Percentiles rank a stretch among this genome's conserved stretches.
Conservation (phyloP, 1,140 invertebrate species). For the Camponotus vicinus region DNA sequence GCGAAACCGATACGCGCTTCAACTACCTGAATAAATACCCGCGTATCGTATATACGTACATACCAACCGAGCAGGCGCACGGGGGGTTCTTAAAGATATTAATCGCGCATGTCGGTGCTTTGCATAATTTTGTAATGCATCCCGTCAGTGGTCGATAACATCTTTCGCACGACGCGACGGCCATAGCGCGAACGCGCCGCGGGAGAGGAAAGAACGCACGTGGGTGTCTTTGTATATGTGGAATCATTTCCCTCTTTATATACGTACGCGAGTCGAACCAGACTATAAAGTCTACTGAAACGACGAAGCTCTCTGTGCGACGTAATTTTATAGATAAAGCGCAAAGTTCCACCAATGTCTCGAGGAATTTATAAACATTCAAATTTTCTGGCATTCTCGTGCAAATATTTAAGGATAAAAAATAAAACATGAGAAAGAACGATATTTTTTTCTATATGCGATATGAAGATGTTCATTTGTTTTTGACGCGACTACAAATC, state of each 20-base stretch:
- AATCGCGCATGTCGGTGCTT: conserved; percentile 71
- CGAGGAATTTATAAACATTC: background rate
- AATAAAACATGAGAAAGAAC: no score
- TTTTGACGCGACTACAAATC: background rate
- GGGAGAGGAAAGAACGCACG: conserved; percentile 62
- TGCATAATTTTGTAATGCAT: conserved; percentile 76
- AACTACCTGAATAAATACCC: conserved; percentile 59
- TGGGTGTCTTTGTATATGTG: conserved; percentile 61
- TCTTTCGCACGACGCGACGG: conserved; percentile 68
- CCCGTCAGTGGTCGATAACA: conserved; percentile 70
- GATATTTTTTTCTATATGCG: background rate
- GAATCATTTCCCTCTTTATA: conserved; percentile 28
- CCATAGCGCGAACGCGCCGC: conserved; percentile 41
- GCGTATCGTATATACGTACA: background rate
- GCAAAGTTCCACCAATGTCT: background rate
- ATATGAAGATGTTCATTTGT: background rate
- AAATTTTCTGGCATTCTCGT: background rate
- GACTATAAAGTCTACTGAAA: conserved; percentile 26
- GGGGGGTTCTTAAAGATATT: conserved; percentile 62
- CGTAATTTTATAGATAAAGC: conserved; percentile 20
- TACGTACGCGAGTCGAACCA: background rate
- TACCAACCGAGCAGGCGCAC: background rate
- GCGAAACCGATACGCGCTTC: conserved; percentile 45
- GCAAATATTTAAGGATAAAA: background rate
- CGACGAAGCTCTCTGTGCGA: conserved; percentile 13